Evolutionary conservation across 2,888 invertebrate species (phyloP).

Genomic region (Dolichomitus sp.): DNA sequence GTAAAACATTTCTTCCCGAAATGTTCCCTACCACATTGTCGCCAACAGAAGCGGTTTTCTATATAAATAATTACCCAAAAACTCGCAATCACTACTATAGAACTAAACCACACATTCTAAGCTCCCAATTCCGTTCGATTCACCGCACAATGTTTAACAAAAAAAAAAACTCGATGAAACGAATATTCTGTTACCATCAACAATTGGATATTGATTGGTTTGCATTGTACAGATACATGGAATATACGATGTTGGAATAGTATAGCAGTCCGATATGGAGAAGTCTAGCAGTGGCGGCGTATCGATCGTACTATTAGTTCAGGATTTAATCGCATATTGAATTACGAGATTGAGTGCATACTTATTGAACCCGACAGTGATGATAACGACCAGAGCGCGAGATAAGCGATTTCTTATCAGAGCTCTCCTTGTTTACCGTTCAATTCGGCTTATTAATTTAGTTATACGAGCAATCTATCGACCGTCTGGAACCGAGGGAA

Average conservation of each 20-base stretch:
- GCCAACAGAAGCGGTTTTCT: neutral
- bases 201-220: conserved; percentile 17
- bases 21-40: neutral
- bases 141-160: neutral
- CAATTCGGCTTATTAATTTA: conserved; percentile 40
- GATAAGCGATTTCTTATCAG: conserved; percentile 47
- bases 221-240: conserved; percentile 1
- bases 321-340: conserved; percentile 49
- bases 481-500: neutral
- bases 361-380: neutral
- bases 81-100: neutral
- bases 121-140: neutral
- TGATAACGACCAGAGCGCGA: neutral
- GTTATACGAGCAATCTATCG: neutral
- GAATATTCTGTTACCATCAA: neutral
- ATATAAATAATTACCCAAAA: neutral
- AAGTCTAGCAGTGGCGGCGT: neutral
- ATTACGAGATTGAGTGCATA: conserved; percentile 35
- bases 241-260: neutral
- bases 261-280: no score
- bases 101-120: neutral
- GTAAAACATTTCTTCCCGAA: neutral
- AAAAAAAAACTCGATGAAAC: neutral
- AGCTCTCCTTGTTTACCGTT: conserved; percentile 13
- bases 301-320: conserved; percentile 28